Conservation (phyloP, 2,888 invertebrate species). For the Micoletzkya japonica region DNA sequence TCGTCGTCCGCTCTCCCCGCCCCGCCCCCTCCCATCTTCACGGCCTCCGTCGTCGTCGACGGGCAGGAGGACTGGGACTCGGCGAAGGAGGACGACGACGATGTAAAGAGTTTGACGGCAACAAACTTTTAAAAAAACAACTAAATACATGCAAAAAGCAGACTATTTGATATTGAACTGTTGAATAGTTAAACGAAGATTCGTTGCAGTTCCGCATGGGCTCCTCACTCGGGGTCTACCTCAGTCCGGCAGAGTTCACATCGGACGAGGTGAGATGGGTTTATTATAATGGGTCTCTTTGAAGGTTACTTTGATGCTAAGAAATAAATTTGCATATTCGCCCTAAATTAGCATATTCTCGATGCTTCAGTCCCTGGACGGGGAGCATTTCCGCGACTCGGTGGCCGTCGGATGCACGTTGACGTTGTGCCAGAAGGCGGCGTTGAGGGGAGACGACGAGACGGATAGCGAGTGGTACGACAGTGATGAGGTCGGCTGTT, state of each 20-base stretch:
- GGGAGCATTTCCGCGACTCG: constrained; percentile 36
- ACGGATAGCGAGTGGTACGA: constrained; percentile 43
- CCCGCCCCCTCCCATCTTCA: constrained; percentile 54
- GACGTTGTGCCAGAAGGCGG: constrained; percentile 53
- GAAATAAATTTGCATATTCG: no score
- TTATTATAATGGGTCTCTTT: no score
- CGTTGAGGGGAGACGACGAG: constrained; percentile 50
- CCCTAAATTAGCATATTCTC: neutral
- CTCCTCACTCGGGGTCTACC: constrained; percentile 45
- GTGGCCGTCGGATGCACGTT: constrained; percentile 56
- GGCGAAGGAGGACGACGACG: constrained; percentile 39
- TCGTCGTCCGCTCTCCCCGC: constrained; percentile 46
- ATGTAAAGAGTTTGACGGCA: no score
- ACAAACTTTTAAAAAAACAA: no score
- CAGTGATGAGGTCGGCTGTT: constrained; percentile 34
- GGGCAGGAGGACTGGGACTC: constrained; percentile 44
- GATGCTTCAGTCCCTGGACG: constrained; percentile 20
- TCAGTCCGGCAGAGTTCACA: constrained; percentile 45
- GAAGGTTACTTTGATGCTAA: no score
- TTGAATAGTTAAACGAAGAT: neutral
- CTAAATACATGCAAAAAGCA: neutral
- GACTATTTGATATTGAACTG: neutral
- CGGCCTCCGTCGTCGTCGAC: constrained; percentile 59
- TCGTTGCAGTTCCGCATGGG: constrained; percentile 30
- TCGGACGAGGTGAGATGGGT: constrained; percentile 34